Evolutionary conservation across 1,140 invertebrate genomes (phyloP).

Genomic region (Musca vetustissima): DNA sequence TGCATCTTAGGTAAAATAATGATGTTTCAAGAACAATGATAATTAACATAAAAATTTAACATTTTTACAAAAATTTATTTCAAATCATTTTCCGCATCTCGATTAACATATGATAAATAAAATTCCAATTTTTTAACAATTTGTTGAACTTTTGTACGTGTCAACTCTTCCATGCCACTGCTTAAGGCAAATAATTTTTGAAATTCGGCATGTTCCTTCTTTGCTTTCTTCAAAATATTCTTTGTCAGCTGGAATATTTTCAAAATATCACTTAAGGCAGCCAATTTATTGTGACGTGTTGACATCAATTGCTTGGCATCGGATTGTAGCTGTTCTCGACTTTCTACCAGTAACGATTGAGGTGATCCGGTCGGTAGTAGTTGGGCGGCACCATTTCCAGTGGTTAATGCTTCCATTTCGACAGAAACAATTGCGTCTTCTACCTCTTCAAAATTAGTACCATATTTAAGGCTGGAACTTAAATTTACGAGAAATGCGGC

Average conservation of each 20-base stretch:
- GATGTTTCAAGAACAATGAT: too few species aligned
- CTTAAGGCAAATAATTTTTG: slow-evolving; percentile 55
- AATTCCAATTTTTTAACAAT: slow-evolving; percentile 70
- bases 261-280: slow-evolving; percentile 66
- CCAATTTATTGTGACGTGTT: slow-evolving; percentile 35
- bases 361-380: slow-evolving; percentile 2
- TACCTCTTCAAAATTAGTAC: slow-evolving; percentile 64
- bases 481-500: slow-evolving; percentile 61
- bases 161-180: slow-evolving; percentile 58
- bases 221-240: slow-evolving; percentile 37
- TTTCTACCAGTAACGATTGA: slow-evolving; percentile 36
- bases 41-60: too few species aligned
- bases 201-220: slow-evolving; percentile 55
- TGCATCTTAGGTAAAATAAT: too few species aligned
- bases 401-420: slow-evolving; percentile 53
- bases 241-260: slow-evolving; percentile 58
- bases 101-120: slow-evolving; percentile 66
- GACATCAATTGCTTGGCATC: slow-evolving; percentile 45
- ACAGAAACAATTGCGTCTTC: slow-evolving; percentile 66
- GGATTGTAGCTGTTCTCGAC: slow-evolving; percentile 37
- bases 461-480: slow-evolving; percentile 63
- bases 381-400: slow-evolving; percentile 38
- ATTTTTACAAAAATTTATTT: slow-evolving; percentile 3
- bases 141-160: slow-evolving; percentile 60
- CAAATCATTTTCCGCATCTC: slow-evolving; percentile 32